These are phyloP conservation scores for Spinus pinus DNA, from an alignment of 2,797 vertebrate species.

Conservation along the genomic window DNA sequence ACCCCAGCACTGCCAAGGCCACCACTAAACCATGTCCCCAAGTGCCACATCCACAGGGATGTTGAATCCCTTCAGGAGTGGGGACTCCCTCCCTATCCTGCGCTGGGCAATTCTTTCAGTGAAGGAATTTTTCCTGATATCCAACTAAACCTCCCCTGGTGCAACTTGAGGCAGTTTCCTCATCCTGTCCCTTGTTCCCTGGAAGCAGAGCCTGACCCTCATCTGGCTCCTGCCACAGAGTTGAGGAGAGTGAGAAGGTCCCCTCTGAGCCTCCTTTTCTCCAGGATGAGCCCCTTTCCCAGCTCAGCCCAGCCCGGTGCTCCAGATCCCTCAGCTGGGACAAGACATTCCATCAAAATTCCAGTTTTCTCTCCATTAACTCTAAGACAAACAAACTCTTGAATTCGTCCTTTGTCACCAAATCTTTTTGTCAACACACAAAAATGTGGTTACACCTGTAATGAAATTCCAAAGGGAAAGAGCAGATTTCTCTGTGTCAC, in stretches of 20 bases:
- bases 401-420: background rate
- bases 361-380: background rate
- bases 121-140: background rate
- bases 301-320: background rate
- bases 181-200: background rate
- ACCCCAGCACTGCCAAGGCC: background rate
- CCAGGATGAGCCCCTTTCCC: background rate
- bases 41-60: background rate
- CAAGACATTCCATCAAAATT: rapidly evolving
- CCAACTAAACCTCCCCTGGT: background rate
- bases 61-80: background rate
- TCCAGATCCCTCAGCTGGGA: background rate
- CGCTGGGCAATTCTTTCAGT: no score
- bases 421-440: background rate
- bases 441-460: background rate
- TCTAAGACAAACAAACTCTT: background rate
- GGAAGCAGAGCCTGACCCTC: rapidly evolving
- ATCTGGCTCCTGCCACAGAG: rapidly evolving
- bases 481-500: background rate
- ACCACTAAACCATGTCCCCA: background rate
- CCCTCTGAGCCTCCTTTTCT: background rate
- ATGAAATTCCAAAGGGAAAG: background rate
- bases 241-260: background rate
- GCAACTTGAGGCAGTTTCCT: background rate
- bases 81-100: rapidly evolving